Evolutionary conservation across 2,797 vertebrate species (phyloP), one percentile per base, ranked within the genome.

Genomic region (Petrocephalus schoutedeni): DNA sequence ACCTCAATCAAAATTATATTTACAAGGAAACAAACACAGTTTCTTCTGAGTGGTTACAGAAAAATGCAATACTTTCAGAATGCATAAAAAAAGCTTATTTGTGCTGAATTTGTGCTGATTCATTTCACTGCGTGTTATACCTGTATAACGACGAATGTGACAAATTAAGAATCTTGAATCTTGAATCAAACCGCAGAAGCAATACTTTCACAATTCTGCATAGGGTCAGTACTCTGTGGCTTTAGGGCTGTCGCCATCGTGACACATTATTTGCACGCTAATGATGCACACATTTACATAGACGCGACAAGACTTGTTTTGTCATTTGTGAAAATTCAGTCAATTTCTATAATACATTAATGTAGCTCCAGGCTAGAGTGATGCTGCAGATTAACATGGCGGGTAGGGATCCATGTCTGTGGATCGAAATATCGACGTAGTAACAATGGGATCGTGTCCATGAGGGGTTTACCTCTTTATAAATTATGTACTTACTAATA

Each of bases 271-370:
- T 84, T 28, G 21, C 82, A 23, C 49, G 51, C 53, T 1, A 28
- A 84, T 56, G 82, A 56, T n/a, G 71, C 36, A 77, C 16, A 45
- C 16, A 41, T 77, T 77, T 45, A 77, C 71, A 77, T n/a, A n/a
- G 32, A 74, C 14, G 2, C 9, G 36, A n/a, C 32, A 77, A 77
- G 71, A 67, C 71, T 45, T n/a, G 71, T 77, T 45, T 45, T 45
- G 28, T 36, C 23, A 67, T 45, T n/a, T 45, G 71, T n/a, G 64
- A 67, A 67, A 45, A 45, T 41, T 77, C 32, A 8, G 32, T 77
- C 71, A 77, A 77, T 45, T 45, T 77, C 71, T 77, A 45, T 77
- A 77, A 77, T 77, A 77, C 41, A 77, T n/a, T 77, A 41, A 77
- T 45, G 71, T 77, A 45, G 16, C 71, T 77, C 36, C 36, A n/a